These are phyloP conservation scores for human DNA, from an alignment of 2,113 vertebrate species.

Conservation along the genomic window DNA sequence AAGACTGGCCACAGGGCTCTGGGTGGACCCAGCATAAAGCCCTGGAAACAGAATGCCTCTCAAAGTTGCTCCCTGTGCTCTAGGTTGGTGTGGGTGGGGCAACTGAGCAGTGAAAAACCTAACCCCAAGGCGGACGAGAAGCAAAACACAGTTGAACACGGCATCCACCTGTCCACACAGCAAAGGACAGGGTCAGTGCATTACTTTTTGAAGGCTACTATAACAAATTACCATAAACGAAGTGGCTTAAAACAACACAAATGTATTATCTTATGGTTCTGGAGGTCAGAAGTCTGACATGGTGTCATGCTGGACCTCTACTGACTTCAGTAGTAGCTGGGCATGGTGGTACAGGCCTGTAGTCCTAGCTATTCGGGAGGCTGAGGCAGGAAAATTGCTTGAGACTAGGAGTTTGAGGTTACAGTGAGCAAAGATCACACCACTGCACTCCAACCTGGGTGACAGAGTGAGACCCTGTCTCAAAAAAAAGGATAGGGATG, in stretches of 20 bases:
- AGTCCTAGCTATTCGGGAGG: too few relatives aligned
- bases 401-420: too few relatives aligned
- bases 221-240: accelerated
- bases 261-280: accelerated
- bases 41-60: background rate
- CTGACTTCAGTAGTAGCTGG: too few relatives aligned
- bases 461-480: too few relatives aligned
- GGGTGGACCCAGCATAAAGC: background rate
- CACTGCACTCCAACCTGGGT: too few relatives aligned
- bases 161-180: accelerated
- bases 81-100: background rate
- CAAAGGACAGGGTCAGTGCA: accelerated
- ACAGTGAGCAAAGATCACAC: too few relatives aligned
- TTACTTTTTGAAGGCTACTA: accelerated
- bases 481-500: too few relatives aligned
- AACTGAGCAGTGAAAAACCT: background rate
- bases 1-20: background rate
- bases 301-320: too few relatives aligned
- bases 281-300: background rate
- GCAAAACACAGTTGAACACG: background rate
- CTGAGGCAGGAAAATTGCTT: too few relatives aligned
- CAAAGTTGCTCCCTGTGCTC: background rate
- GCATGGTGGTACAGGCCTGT: too few relatives aligned
- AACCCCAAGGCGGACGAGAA: background rate
- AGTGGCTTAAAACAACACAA: background rate